phyloP scores from a whole-genome alignment of 2,888 invertebrate species.

The Hyposoter didymator region DNA sequence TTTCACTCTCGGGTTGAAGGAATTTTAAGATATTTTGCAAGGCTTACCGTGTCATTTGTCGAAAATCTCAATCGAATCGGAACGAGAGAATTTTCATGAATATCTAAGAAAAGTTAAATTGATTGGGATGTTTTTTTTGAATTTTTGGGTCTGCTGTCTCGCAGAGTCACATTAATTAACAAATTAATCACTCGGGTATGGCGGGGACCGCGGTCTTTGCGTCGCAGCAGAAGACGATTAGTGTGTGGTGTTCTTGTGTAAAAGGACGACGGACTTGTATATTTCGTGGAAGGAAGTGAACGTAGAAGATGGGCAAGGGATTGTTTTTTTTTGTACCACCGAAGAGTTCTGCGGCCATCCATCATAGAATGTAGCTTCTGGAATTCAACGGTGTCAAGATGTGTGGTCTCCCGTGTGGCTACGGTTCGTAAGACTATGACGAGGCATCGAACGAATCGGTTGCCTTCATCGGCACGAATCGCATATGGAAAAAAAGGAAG shows the following conservation, averaged over 20 bases:
- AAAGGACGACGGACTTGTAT: conserved; percentile 44
- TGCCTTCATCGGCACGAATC: conserved; percentile 65
- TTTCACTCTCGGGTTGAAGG: background rate
- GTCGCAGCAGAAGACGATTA: conserved; percentile 25
- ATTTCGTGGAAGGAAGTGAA: conserved; percentile 73
- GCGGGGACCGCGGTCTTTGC: conserved; percentile 47
- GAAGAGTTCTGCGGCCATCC: conserved; percentile 76
- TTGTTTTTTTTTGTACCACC: conserved; percentile 43
- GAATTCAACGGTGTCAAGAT: conserved; percentile 80
- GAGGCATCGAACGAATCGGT: conserved; percentile 73
- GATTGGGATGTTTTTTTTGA: background rate
- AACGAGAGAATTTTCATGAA: background rate
- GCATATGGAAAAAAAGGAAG: conserved; percentile 28
- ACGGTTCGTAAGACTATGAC: conserved; percentile 66
- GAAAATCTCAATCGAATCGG: background rate
- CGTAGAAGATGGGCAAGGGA: conserved; percentile 40
- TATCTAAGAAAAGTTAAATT: background rate
- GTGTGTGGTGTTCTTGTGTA: conserved; percentile 31
- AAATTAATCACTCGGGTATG: conserved; percentile 38
- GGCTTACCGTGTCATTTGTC: background rate
- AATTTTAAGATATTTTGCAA: background rate
- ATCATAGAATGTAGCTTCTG: conserved; percentile 83
- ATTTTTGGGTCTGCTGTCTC: conserved; percentile 1
- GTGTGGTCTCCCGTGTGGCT: conserved; percentile 77
- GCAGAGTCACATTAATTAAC: conserved; percentile 47